A percentile compares a stretch with the other conserved stretches of the same genome.
Evolutionary conservation across 2,888 invertebrate species (phyloP).

Genomic region (Apamea monoglypha): DNA sequence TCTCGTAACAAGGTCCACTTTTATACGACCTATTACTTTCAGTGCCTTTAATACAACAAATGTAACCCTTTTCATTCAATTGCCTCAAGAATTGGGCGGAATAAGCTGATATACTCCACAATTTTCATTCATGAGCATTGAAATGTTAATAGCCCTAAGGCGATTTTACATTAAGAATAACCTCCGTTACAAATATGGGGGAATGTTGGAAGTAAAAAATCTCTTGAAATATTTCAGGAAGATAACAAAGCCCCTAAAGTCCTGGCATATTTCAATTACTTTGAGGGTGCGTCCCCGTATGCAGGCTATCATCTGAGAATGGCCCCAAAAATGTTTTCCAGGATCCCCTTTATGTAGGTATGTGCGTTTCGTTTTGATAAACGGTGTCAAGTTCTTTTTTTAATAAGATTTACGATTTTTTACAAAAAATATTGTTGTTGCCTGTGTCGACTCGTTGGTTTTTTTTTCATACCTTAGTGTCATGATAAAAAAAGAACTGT

Average conservation of each 20-base stretch:
- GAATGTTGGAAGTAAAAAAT: conserved; percentile 41
- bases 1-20: conserved; percentile 13
- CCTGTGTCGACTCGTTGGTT: neutral
- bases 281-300: conserved; percentile 39
- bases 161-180: conserved; percentile 40
- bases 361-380: conserved; percentile 22
- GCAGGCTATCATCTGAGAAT: conserved; percentile 51
- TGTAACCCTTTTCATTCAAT: conserved; percentile 42
- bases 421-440: neutral
- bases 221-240: conserved; percentile 41
- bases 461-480: no score
- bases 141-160: conserved; percentile 40
- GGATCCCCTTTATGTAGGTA: conserved; percentile 23
- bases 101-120: conserved; percentile 36
- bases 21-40: conserved; percentile 31
- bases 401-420: neutral
- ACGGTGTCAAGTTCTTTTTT: conserved; percentile 15
- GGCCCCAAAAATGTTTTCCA: conserved; percentile 44
- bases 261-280: conserved; percentile 63
- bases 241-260: conserved; percentile 46
- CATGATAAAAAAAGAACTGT: neutral
- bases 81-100: conserved; percentile 24
- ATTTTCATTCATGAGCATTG: conserved; percentile 39
- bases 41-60: conserved; percentile 25
- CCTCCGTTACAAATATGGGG: conserved; percentile 36